Base-by-base conservation (phyloP, 2,113 vertebrate genomes). In the Vimba vimba region DNA sequence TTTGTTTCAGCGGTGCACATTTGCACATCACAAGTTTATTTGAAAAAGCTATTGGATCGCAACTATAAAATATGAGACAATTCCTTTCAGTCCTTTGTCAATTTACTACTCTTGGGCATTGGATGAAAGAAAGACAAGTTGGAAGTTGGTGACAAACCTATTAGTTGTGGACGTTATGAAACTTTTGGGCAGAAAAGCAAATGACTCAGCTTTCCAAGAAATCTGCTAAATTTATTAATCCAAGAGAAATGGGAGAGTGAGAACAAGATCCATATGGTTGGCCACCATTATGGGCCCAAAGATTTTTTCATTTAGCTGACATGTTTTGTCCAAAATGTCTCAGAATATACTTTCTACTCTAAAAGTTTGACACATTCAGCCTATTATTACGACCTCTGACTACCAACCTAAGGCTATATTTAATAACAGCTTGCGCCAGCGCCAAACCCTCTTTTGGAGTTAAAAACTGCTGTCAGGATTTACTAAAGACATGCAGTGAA, bases 51-150 rank as follows among this genome's bases (percentile, higher is more conserved):
- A 66, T 43, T 17, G 50, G 57, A 73, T 73, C 68, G n/a, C 8
- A 57, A 23, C 83, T 76, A 69, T 87, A 87, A 91, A 89, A 91
- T 87, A 45, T 68, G 88, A 80, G 60, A 57, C 68, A 79, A 85
- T 83, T 82, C 78, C 79, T 91, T 89, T 90, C 91, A 93, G 86
- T 39, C 13, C 33, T 79, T 91, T 91, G 91, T 90, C 87, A 90
- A 87, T 92, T 91, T 87, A 86, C 47, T 30, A 60, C 88, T 87
- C 23, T 82, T 74, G 89, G 87, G 86, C 69, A 45, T 85, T 69
- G 47, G 66, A 88, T 92, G 81, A 91, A 88, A 92, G 83, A 78
- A 60, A 79, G 62, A 68, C 76, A 86, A 87, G 86, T 73, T 62
- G 74, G 83, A 89, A 36, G 69, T 83, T 76, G 86, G 25, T 77